Evolutionary conservation across 92 coral and sea anemone genomes (phyloP).

Genomic region (Micromussa lordhowensis): DNA sequence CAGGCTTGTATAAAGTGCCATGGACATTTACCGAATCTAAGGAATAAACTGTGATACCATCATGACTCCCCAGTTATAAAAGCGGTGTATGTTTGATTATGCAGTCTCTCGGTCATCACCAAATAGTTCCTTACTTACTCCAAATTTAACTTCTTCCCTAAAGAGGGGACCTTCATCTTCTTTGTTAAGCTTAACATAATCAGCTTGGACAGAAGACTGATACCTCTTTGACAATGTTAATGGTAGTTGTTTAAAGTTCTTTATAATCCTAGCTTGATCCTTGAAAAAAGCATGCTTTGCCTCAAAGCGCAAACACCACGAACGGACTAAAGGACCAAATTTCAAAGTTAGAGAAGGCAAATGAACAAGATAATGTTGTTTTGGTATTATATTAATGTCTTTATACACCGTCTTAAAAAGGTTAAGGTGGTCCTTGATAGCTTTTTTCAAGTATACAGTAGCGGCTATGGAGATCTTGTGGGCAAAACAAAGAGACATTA

Average conservation of each 20-base stretch:
- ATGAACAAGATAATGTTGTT: constrained; percentile 57
- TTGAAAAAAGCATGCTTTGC: constrained; percentile 61
- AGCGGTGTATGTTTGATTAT: constrained; percentile 5
- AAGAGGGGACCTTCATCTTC: constrained; percentile 34
- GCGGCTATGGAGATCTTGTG: too few relatives aligned
- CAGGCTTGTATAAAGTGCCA: constrained; percentile 40
- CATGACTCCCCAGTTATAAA: constrained; percentile 27
- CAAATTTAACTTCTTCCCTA: constrained; percentile 2
- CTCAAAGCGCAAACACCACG: constrained; percentile 72
- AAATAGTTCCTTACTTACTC: constrained; percentile 2
- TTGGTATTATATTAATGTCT: constrained; percentile 40
- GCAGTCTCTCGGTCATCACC: constrained; percentile 28
- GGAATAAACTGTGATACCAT: constrained; percentile 7
- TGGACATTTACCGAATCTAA: constrained; percentile 42
- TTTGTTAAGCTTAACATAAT: constrained; percentile 11
- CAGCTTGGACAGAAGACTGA: constrained; percentile 37
- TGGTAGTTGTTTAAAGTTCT: constrained; percentile 52
- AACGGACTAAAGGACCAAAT: constrained; percentile 58
- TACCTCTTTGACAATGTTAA: constrained; percentile 41
- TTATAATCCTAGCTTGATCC: constrained; percentile 39
- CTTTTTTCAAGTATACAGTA: too few relatives aligned
- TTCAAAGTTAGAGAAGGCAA: constrained; percentile 55
- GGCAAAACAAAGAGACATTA: too few relatives aligned
- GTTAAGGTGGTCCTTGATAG: too few relatives aligned
- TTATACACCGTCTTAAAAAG: neutral